These are phyloP conservation scores for Melopsittacus undulatus DNA, from an alignment of 2,797 vertebrate genomes.

Conservation along the genomic window DNA sequence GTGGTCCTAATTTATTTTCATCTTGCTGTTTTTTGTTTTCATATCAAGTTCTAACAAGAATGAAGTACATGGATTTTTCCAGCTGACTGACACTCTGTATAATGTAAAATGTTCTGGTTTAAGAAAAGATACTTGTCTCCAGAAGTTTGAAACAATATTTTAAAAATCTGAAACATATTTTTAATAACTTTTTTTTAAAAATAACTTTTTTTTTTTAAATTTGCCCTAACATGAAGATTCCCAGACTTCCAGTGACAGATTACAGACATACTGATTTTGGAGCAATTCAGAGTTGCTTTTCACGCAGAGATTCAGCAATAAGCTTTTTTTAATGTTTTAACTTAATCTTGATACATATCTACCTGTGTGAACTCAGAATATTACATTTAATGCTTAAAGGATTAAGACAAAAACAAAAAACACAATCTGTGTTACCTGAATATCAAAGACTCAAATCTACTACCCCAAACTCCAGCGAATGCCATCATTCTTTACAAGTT, in stretches of 20 bases:
- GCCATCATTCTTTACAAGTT: neutral
- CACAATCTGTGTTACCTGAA: neutral
- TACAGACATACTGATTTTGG: neutral
- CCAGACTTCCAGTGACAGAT: neutral
- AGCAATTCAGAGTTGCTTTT: neutral
- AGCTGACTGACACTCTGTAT: neutral
- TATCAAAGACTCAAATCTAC: neutral
- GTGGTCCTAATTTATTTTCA: neutral
- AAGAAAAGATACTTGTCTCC: neutral
- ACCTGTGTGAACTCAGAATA: neutral
- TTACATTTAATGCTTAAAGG: constrained; percentile 13
- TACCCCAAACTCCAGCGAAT: neutral
- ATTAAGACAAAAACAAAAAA: neutral
- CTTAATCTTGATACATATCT: neutral
- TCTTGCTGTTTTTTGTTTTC: neutral
- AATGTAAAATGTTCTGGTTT: neutral
- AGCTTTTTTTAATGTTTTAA: neutral
- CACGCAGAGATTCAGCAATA: neutral
- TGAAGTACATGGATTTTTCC: neutral
- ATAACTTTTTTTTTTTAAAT: neutral
- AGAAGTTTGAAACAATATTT: neutral
- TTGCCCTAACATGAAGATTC: neutral
- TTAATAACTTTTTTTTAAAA: neutral
- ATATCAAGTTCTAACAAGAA: neutral
- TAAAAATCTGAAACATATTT: neutral